Base-by-base conservation (phyloP, 2,888 invertebrate species). In the Germaria angustata region DNA sequence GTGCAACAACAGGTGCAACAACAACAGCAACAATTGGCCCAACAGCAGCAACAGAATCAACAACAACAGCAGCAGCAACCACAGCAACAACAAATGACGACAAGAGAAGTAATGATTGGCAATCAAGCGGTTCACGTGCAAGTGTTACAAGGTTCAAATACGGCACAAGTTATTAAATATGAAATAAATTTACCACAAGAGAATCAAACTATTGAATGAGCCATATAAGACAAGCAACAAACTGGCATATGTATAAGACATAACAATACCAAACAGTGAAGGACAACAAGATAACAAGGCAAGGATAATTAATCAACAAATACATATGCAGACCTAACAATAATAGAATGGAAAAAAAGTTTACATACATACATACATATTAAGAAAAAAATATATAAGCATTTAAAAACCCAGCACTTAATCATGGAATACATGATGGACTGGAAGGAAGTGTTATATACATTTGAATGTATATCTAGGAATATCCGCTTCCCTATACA, bases 141-240 rank as follows among this genome's bases (percentile, higher is more conserved):
- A 78, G 90, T 90, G 17, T 84, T 90, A 61, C 90, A 89, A 84
- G 88, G 89, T 77, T 84, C 88, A 51, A 90, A 90, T 73, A 87
- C 89, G 41, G 88, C 90, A 66, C 90, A 90, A 85, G 89, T 93
- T 75, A 93, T 93, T 85, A 93, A 93, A 88, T 93, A 93, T 87
- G 93, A 93, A 90, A 93, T 93, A 69, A 89, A 89, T 24, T 91
- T 93, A 84, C 93, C 93, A 1, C 92, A 92, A 22, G 89, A 89
- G 65, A 86, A 86, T 73, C 88, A 88, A 81, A 83, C 63, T 66
- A 83, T 80, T 49, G 80, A 83, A 72, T 80, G 61, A 68, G 61
- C 53, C 24, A 41, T 15, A 61, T 44, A n/a, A 49, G 51, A 49
- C 17, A 72, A 11, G 36, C 6, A 49, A 15, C 46, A 36, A 15